These are phyloP conservation scores for Formica aserva DNA, from an alignment of 2,888 invertebrate genomes.

Conservation along the genomic window DNA sequence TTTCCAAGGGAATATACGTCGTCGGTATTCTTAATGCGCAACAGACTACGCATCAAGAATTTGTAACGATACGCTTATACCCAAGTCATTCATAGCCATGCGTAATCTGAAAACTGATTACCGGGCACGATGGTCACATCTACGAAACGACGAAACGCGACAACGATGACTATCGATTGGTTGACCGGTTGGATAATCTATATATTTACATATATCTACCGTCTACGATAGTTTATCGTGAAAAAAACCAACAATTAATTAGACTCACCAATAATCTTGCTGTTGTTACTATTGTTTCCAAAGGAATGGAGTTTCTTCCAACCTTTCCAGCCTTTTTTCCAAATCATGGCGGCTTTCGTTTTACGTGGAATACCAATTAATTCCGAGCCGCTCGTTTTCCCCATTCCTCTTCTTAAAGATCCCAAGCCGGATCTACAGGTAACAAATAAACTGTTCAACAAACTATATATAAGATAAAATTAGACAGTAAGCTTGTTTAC, in stretches of 20 bases:
- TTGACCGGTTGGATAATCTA: too few relatives aligned
- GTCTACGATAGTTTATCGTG: neutral
- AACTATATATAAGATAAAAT: neutral
- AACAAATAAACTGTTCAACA: neutral
- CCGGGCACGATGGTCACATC: constrained; percentile 11
- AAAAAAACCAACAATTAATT: constrained; percentile 24
- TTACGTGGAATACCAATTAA: constrained; percentile 76
- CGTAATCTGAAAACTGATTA: constrained; percentile 61
- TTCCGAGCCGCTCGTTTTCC: constrained; percentile 77
- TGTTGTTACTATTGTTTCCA: constrained; percentile 90
- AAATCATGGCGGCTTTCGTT: constrained; percentile 83
- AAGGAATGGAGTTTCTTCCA: constrained; percentile 93
- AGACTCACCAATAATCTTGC: constrained; percentile 89
- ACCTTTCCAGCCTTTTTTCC: constrained; percentile 88
- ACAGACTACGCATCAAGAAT: constrained; percentile 67
- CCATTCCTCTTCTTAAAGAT: constrained; percentile 80
- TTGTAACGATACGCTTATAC: constrained; percentile 65
- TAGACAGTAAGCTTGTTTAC: neutral
- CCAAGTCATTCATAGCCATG: constrained; percentile 66
- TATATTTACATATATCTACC: neutral
- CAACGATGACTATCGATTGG: constrained; percentile 9
- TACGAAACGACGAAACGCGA: constrained; percentile 31
- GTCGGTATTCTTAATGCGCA: constrained; percentile 67
- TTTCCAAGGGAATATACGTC: constrained; percentile 43
- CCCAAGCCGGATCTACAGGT: constrained; percentile 82